Evolutionary conservation across 2,113 vertebrate genomes (phyloP).

Genomic region (Zapornia atra): DNA sequence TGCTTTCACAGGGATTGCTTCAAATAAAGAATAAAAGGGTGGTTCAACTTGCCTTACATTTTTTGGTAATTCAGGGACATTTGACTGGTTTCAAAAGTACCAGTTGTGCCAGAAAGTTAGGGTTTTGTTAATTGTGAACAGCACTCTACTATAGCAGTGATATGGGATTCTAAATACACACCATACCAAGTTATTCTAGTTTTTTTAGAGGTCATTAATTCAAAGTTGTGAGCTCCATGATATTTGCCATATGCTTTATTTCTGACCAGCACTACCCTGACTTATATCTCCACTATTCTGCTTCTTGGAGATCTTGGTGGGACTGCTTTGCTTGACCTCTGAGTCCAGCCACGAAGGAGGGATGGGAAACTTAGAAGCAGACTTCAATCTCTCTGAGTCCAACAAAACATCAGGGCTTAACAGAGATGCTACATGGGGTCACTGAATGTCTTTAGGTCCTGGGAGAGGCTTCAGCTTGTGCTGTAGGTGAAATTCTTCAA

Average conservation of each 20-base stretch:
- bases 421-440: background rate
- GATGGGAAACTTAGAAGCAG: slow-evolving; percentile 1
- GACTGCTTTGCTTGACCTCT: background rate
- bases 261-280: background rate
- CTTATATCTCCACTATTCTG: background rate
- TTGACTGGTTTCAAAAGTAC: background rate
- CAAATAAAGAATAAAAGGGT: background rate
- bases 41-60: background rate
- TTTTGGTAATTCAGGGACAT: background rate
- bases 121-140: background rate
- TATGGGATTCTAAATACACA: background rate
- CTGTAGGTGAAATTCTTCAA: slow-evolving; percentile 45
- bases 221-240: background rate
- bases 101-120: background rate
- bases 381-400: background rate
- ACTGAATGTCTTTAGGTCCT: slow-evolving; percentile 13
- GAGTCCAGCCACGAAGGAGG: background rate
- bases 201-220: background rate
- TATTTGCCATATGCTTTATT: background rate
- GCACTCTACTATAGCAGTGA: background rate
- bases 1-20: background rate
- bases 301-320: background rate
- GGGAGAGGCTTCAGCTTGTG: background rate
- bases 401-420: slow-evolving; percentile 42
- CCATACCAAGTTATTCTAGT: background rate